These are phyloP conservation scores for Cerceris ruficornis DNA, from an alignment of 2,888 invertebrate species.

Conservation along the genomic window DNA sequence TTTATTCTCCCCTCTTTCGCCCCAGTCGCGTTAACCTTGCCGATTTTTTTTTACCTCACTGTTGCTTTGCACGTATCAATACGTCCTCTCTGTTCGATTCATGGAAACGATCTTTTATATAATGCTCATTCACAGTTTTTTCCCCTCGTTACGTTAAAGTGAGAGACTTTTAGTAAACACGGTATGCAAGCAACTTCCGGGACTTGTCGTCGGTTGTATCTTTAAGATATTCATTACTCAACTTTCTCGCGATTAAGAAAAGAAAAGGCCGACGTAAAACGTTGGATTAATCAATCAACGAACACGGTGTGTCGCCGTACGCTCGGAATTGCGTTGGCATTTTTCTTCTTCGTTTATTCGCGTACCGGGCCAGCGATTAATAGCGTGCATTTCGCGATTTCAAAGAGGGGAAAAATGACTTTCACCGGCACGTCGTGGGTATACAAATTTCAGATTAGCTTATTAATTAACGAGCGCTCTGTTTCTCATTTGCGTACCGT, in stretches of 20 bases:
- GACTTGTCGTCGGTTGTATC: no score
- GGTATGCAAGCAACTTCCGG: no score
- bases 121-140: not conserved
- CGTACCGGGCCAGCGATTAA: conserved; percentile 17
- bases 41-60: conserved; percentile 38
- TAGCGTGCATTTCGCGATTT: conserved; percentile 11
- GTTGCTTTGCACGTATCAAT: conserved; percentile 38
- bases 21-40: conserved; percentile 43
- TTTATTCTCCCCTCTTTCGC: conserved; percentile 17
- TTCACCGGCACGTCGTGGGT: conserved; percentile 8
- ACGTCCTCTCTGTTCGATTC: conserved; percentile 30
- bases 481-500: conserved; percentile 44
- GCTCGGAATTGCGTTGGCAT: not conserved
- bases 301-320: not conserved
- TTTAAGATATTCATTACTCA: no score
- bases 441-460: conserved; percentile 36
- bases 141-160: not conserved
- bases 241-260: no score
- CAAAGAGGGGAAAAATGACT: conserved; percentile 1
- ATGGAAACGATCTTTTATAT: conserved; percentile 28
- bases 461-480: conserved; percentile 49
- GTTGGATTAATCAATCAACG: not conserved
- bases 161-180: no score
- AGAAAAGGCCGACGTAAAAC: no score
- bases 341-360: not conserved